Percentiles rank a stretch among this genome's conserved stretches.
Conservation (phyloP, 2,888 invertebrate genomes). For the Eupelmus urozonus region DNA sequence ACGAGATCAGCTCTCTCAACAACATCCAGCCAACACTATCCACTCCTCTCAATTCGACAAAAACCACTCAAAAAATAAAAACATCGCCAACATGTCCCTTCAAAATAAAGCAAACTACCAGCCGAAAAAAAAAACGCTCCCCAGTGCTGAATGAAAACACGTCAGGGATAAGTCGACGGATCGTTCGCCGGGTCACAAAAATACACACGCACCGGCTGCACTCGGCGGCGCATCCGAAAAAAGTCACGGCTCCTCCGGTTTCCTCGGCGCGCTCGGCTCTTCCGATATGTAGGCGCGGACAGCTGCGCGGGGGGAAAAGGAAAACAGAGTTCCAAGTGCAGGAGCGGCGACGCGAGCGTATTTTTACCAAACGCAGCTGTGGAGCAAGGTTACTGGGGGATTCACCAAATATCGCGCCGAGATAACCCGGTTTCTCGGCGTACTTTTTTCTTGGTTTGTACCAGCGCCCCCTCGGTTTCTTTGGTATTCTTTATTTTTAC, state of each 20-base stretch:
- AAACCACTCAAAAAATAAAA: too few relatives aligned
- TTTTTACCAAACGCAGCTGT: constrained; percentile 50
- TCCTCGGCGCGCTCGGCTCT: constrained; percentile 25
- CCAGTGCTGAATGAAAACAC: constrained; percentile 3
- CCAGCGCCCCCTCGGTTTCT: background rate
- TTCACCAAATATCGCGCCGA: constrained; percentile 60
- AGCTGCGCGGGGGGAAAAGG: constrained; percentile 31
- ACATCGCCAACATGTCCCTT: too few relatives aligned
- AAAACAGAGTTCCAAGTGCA: constrained; percentile 8
- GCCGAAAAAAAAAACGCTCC: too few relatives aligned
- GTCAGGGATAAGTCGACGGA: background rate
- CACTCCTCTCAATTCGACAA: too few relatives aligned
- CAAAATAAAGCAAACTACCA: too few relatives aligned
- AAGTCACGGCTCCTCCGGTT: constrained; percentile 1
- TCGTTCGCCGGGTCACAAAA: constrained; percentile 9
- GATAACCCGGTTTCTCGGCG: constrained; percentile 29
- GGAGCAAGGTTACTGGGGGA: constrained; percentile 65
- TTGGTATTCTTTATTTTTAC: background rate
- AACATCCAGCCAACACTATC: too few relatives aligned
- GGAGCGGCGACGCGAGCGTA: constrained; percentile 11
- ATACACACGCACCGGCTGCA: background rate
- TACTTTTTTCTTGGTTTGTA: constrained; percentile 2
- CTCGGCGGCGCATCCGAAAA: background rate
- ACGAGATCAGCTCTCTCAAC: too few relatives aligned
- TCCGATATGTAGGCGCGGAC: background rate